Evolutionary conservation across 2,888 invertebrate genomes (phyloP), one percentile per base, ranked within the genome.

Genomic region (Drosophila anceps): DNA sequence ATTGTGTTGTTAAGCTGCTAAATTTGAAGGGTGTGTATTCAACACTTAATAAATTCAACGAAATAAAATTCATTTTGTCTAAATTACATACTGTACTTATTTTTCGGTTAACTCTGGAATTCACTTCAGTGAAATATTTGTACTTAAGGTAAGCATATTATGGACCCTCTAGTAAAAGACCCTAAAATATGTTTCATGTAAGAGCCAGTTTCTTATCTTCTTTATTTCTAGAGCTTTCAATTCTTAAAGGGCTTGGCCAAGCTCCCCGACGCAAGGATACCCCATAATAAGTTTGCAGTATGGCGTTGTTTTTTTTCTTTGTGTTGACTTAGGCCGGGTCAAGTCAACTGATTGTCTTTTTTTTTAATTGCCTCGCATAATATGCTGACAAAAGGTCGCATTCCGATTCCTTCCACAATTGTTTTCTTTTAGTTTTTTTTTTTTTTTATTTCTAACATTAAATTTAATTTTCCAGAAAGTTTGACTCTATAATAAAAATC

Each of bases 381-480:
- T 43, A 33, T 43, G 43, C 9, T 15, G 13, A 27, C 35, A 27
- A 48, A 59, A 12, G 29, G 46, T 27, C 37, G 15, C 37, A 50
- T 48, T 46, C 58, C 58, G 18, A 59, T 20, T 27, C 4, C 15
- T 29, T 29, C 29, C 29, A n/a, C 39, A 39, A 35, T 18, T 48
- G 15, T 29, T 29, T 10, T 53, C n/a, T 10, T 6, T 53, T 53
- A 1, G 31, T 15, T 20, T 41, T 58, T 24, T 44, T 57, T 15
- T 20, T 41, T 58, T 24, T 44, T 57, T 6, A 35, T 35, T 46
- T 44, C 8, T 3, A 13, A 18, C 15, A 29, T 48, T 48, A 29
- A 39, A 39, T 29, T 59, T 48, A n/a, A 39, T 50, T 50, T 59
- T 15, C 37, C 48, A 59, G 18, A 59, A 48, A 31, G 37, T 59